Conservation (phyloP, 2,797 vertebrate genomes). For the Pangasius krempfi region DNA sequence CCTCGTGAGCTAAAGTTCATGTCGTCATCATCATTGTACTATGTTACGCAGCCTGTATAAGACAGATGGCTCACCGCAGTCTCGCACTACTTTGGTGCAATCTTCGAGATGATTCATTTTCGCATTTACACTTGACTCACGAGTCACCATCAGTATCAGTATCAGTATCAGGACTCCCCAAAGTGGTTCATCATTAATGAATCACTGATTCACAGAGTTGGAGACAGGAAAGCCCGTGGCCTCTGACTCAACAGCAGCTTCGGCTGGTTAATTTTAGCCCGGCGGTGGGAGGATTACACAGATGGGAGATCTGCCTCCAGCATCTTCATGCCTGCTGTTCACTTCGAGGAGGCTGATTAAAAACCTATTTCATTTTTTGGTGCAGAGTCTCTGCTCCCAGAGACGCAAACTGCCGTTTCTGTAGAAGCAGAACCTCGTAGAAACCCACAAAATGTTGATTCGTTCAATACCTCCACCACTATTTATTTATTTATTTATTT, state of each 20-base stretch:
- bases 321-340: conserved; percentile 79
- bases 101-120: background rate
- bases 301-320: conserved; percentile 81
- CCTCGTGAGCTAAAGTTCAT: background rate
- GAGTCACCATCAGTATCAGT: conserved; percentile 16
- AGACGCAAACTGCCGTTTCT: too few species aligned
- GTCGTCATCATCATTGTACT: background rate
- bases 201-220: conserved; percentile 46
- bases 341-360: conserved; percentile 1
- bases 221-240: conserved; percentile 51
- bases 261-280: conserved; percentile 40
- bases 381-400: background rate
- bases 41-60: background rate
- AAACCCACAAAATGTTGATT: background rate
- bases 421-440: background rate
- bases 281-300: conserved; percentile 24
- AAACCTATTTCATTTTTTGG: background rate
- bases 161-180: conserved; percentile 26
- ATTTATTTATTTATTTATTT: too few species aligned
- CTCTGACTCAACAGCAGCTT: conserved; percentile 34
- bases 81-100: background rate
- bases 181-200: conserved; percentile 7
- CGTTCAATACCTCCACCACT: background rate
- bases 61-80: background rate
- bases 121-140: conserved; percentile 46